These are phyloP conservation scores for Phallusia fumigata DNA, from an alignment of 23 tunicate species.

Conservation along the genomic window DNA sequence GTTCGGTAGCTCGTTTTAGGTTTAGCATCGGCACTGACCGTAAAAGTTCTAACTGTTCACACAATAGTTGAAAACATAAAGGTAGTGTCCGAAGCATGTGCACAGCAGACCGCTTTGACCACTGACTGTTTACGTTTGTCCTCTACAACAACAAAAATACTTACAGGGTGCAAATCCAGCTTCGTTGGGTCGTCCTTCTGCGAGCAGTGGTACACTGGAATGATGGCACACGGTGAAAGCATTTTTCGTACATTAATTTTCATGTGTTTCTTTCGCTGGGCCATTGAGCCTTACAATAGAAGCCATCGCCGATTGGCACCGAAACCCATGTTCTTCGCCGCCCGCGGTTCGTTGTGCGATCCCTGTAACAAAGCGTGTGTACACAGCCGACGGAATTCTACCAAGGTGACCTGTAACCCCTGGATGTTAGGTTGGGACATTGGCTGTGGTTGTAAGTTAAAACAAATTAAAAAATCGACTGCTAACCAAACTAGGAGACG, in stretches of 20 bases:
- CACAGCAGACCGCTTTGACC: no score
- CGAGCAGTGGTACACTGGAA: not conserved
- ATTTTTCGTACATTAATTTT: not conserved
- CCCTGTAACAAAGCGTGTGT: not conserved
- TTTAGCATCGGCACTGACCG: no score
- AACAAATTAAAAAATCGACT: no score
- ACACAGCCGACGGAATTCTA: slow-evolving; percentile 1
- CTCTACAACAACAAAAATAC: not conserved
- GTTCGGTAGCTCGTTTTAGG: no score
- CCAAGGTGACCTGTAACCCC: slow-evolving; percentile 5
- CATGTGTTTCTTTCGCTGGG: not conserved
- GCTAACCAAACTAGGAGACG: no score
- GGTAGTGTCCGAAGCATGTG: no score
- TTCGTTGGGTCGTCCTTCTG: not conserved
- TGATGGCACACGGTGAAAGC: not conserved
- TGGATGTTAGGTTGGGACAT: not conserved
- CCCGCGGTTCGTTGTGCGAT: not conserved
- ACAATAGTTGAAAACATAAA: no score
- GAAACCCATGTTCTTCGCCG: not conserved
- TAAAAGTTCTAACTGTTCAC: no score
- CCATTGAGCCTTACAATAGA: not conserved
- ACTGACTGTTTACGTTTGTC: no score
- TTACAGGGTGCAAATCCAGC: not conserved
- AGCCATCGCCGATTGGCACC: not conserved
- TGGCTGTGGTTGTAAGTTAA: not conserved